Percentiles rank a stretch among this genome's conserved stretches.
These are phyloP conservation scores for Adelosebastes latens DNA, from an alignment of 2,797 vertebrate genomes.

Conservation along the genomic window DNA sequence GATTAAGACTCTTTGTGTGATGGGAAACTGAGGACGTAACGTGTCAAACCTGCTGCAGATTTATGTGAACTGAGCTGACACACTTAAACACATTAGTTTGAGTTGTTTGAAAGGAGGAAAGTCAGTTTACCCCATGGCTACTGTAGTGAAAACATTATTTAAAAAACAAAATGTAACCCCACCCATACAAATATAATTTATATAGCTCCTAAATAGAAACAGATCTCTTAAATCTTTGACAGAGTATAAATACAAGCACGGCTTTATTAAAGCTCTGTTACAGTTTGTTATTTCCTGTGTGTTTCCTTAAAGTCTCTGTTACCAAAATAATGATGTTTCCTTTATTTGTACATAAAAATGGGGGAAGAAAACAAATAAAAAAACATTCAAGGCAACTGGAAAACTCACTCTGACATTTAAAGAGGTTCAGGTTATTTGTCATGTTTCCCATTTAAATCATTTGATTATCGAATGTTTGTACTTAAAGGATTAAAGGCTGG, in stretches of 20 bases:
- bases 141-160: conserved; percentile 61
- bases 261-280: conserved; percentile 59
- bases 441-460: neutral
- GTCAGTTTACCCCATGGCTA: conserved; percentile 53
- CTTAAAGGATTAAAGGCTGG: neutral
- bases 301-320: neutral
- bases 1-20: neutral
- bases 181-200: conserved; percentile 40
- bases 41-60: neutral
- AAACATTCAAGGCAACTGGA: neutral
- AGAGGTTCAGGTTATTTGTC: neutral
- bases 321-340: neutral
- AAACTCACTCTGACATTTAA: neutral
- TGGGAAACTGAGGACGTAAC: neutral
- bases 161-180: conserved; percentile 70
- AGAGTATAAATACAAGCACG: conserved; percentile 69
- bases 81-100: neutral
- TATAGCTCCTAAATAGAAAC: conserved; percentile 72
- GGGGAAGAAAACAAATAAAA: neutral
- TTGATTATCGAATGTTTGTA: neutral
- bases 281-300: conserved; percentile 72
- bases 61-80: conserved; percentile 1
- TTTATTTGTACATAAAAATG: conserved; percentile 2
- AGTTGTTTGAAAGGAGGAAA: conserved; percentile 41
- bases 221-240: conserved; percentile 67